phyloP scores from a whole-genome alignment of 2,113 vertebrate genomes.

The Pholis gunnellus region DNA sequence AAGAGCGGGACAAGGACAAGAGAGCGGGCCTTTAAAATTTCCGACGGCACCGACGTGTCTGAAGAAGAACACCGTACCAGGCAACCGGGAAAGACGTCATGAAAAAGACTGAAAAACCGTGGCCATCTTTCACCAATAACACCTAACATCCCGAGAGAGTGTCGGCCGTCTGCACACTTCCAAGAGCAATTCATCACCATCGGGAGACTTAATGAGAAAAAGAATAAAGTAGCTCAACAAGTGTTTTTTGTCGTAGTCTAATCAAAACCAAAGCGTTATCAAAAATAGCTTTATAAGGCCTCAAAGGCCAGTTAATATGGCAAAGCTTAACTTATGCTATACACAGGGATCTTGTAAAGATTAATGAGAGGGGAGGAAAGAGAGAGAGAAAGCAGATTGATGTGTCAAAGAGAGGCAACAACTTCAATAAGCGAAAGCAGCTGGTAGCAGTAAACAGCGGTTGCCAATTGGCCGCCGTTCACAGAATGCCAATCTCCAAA shows the following conservation, averaged over 20 bases:
- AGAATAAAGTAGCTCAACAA: conserved; percentile 45
- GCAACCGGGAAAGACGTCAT: conserved; percentile 12
- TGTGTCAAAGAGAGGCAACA: conserved; percentile 64
- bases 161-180: background rate
- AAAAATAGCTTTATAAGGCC: conserved; percentile 68
- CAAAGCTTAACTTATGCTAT: conserved; percentile 56
- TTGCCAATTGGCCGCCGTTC: conserved; percentile 77
- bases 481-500: conserved; percentile 69
- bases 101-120: conserved; percentile 17
- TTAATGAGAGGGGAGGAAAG: conserved; percentile 68
- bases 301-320: conserved; percentile 56
- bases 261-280: conserved; percentile 52
- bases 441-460: conserved; percentile 71
- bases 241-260: conserved; percentile 36
- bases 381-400: conserved; percentile 55
- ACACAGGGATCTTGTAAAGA: conserved; percentile 73
- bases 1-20: background rate
- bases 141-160: background rate
- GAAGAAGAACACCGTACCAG: conserved; percentile 25
- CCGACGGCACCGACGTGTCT: background rate
- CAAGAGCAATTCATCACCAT: conserved; percentile 3
- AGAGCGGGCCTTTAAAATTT: conserved; percentile 31
- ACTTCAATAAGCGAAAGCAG: conserved; percentile 70
- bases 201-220: conserved; percentile 6
- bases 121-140: background rate